Evolutionary conservation across 2,113 vertebrate species (phyloP).

Genomic region (Neopipo cinnamomea): DNA sequence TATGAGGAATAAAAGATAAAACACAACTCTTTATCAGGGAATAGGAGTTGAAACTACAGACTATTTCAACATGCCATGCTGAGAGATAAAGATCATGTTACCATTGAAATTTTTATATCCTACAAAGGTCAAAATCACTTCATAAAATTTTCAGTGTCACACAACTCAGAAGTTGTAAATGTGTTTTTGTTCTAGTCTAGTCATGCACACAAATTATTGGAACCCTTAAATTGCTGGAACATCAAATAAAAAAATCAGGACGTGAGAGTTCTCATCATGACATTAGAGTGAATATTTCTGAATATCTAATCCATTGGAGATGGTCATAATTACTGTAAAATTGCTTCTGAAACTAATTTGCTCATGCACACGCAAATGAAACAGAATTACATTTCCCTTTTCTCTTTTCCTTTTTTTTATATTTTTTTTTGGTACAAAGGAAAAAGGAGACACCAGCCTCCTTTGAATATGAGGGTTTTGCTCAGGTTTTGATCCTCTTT

Average conservation of each 20-base stretch:
- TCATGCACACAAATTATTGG: conserved; percentile 32
- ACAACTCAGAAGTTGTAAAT: conserved; percentile 41
- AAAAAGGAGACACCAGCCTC: background rate
- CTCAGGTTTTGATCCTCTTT: conserved; percentile 3
- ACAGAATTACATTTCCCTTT: conserved; percentile 29
- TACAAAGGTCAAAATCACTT: conserved; percentile 67
- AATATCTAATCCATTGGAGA: conserved; percentile 58
- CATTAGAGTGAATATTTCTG: conserved; percentile 29
- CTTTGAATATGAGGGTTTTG: conserved; percentile 10
- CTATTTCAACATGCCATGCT: conserved; percentile 17
- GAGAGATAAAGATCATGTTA: conserved; percentile 62
- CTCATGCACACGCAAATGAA: conserved; percentile 31
- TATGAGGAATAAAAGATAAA: conserved; percentile 59
- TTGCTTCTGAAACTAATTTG: conserved; percentile 61
- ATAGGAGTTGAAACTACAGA: conserved; percentile 20
- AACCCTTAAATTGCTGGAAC: conserved; percentile 56
- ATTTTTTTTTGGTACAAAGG: background rate
- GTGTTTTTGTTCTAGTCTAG: conserved; percentile 57
- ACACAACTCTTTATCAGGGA: conserved; percentile 36
- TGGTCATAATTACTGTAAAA: conserved; percentile 66
- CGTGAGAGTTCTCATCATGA: conserved; percentile 26
- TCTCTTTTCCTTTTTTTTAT: background rate
- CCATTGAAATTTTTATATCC: conserved; percentile 62
- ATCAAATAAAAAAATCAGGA: conserved; percentile 42
- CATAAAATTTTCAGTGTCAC: conserved; percentile 65